Percentiles rank a stretch among this genome's conserved stretches.
Evolutionary conservation across 2,888 invertebrate genomes (phyloP).

Genomic region (Monopis laevigella): DNA sequence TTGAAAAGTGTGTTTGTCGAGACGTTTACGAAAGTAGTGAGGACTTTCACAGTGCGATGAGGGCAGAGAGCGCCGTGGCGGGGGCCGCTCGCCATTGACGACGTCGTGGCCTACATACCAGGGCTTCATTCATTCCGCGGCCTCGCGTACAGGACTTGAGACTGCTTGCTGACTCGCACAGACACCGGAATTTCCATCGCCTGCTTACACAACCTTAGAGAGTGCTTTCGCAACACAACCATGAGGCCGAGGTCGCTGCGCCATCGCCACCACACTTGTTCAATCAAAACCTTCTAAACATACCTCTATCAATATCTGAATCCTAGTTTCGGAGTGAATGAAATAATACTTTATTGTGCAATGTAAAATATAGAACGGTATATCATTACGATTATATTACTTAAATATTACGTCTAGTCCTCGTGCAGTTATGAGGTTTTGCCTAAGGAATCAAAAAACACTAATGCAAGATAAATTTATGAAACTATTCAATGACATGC

Average conservation of each 20-base stretch:
- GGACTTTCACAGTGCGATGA: conserved; percentile 62
- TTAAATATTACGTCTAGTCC: too few relatives aligned
- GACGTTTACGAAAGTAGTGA: conserved; percentile 63
- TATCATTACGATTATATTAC: too few relatives aligned
- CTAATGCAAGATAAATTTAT: too few relatives aligned
- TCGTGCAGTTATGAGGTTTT: too few relatives aligned
- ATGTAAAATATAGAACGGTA: too few relatives aligned
- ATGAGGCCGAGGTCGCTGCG: conserved; percentile 37
- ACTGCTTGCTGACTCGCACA: conserved; percentile 28
- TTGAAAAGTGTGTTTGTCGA: conserved; percentile 35
- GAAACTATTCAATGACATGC: too few relatives aligned
- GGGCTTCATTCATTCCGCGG: conserved; percentile 61
- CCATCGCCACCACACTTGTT: conserved; percentile 53
- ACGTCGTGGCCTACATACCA: conserved; percentile 66
- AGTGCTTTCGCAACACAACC: conserved; percentile 47
- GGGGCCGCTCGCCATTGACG: conserved; percentile 61
- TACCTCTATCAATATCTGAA: too few relatives aligned
- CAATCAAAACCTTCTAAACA: conserved; percentile 27
- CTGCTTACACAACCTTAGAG: conserved; percentile 48
- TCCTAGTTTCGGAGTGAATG: too few relatives aligned
- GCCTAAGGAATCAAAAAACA: too few relatives aligned
- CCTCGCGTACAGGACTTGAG: conserved; percentile 45
- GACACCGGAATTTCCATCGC: conserved; percentile 53
- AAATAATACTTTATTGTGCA: too few relatives aligned
- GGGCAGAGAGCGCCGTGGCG: conserved; percentile 53